Evolutionary conservation across 2,888 invertebrate genomes (phyloP), one percentile per base, ranked within the genome.

Genomic region (Schrankia costaestrigalis): DNA sequence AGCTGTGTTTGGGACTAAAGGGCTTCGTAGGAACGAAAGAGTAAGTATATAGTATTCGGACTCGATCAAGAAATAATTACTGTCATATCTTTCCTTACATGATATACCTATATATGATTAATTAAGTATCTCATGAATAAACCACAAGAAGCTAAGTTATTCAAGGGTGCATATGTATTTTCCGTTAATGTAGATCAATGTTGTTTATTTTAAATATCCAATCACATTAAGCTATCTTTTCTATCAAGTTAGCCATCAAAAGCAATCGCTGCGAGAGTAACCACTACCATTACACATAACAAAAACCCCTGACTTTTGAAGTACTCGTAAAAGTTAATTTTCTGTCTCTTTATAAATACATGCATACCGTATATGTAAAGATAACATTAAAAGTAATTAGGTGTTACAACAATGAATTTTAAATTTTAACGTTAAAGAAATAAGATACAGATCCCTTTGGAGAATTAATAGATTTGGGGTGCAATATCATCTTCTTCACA

Each of bases 301-400:
- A 54, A 57, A 56, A 54, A 11, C 30, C 36, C 32, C 14, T 26
- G 37, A 11, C 42, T 44, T 41, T 26, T 28, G 23, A 13, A 48
- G 23, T 42, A 51, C 49, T 61, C 71, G 67, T 73, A 69, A 79
- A 78, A 77, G 76, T 79, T 78, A 76, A 83, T 80, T 79, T 78
- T 71, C 59, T 68, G 71, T 65, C 63, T 70, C 66, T 70, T 77
- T 76, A 63, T 59, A 64, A 69, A 63, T 63, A 66, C 57, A 75
- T 62, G 65, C 65, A 66, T 64, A 68, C 64, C 71, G 80, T 77
- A 72, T 71, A 79, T 77, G 77, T 65, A 69, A 68, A 77, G 76
- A 80, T 79, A 82, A 72, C 76, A 71, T 75, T 78, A 75, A 78
- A 79, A 75, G 83, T 82, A 83, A 85, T 83, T 79, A 78, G 56